Conservation (phyloP, 2,888 invertebrate species). For the Agrotis clavis region DNA sequence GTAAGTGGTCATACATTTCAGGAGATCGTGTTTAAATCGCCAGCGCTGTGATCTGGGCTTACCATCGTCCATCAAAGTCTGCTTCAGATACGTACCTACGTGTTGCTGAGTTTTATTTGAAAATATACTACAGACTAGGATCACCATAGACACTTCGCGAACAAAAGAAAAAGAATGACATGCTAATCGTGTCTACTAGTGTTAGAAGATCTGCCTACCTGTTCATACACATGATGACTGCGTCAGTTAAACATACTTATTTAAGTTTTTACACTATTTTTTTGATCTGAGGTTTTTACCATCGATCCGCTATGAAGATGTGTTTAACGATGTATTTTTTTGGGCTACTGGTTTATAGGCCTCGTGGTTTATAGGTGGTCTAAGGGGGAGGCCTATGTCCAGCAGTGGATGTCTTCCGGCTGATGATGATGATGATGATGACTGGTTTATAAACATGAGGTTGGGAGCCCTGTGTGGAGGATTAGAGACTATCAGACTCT, state of each 20-base stretch:
- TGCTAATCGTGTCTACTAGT: neutral
- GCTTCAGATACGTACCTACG: slow-evolving; percentile 56
- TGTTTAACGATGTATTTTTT: no score
- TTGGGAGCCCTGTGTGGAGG: no score
- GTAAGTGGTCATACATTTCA: slow-evolving; percentile 62
- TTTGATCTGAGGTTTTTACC: no score
- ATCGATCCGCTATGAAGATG: no score
- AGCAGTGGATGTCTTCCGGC: no score
- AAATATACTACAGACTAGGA: neutral
- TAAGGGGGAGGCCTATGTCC: no score
- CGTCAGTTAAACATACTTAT: neutral
- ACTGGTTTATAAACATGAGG: no score
- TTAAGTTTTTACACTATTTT: no score
- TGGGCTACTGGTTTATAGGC: no score
- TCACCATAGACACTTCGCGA: neutral
- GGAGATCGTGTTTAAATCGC: slow-evolving; percentile 65
- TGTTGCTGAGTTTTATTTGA: slow-evolving; percentile 29
- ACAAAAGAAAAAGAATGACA: neutral
- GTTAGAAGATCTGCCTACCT: neutral
- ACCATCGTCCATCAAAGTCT: slow-evolving; percentile 56
- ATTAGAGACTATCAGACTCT: no score
- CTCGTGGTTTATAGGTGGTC: no score
- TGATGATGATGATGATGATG: no score
- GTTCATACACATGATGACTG: neutral
- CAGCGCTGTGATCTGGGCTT: slow-evolving; percentile 58